Evolutionary conservation across 2,113 vertebrate genomes (phyloP), one percentile per base, ranked within the genome.

Genomic region (Peromyscus leucopus): DNA sequence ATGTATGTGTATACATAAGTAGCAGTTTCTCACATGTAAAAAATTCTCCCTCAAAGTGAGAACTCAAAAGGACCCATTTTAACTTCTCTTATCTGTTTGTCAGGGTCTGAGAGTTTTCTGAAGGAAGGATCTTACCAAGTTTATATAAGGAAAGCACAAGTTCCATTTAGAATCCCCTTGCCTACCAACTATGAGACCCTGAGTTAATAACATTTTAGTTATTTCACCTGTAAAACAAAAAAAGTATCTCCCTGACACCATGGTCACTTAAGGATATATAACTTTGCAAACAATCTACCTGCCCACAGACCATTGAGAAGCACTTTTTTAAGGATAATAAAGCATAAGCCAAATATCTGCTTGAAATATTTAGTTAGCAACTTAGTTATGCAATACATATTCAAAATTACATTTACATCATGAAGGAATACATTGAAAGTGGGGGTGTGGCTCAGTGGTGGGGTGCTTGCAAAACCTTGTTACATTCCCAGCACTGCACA

Each of bases 321-420:
- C 5, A 75, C 0, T 65, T 2, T 39, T 93, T 75, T 36, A 69
- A 69, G 51, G 4, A 61, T 42, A 1, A 89, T 11, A 10, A 36
- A 12, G 78, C 55, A 79, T 82, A 78, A 65, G 19, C 59, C 33
- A 76, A 90, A 42, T 55, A 55, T 92, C 71, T 80, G 83, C 21
- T 90, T 67, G 86, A 67, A 97, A 76, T 92, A 26, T 55, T 93
- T 85, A 74, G 16, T 48, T 94, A 63, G 71, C n/a, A 94, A 75
- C 39, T 83, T 84, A n/a, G 46, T 63, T 46, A 82, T n/a, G 19
- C 16, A n/a, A 57, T n/a, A 85, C 2, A 65, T 80, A 94, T 78
- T 89, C 31, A 69, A 87, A 87, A 36, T 69, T 89, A 26, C 48
- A 95, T 88, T 87, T 24, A 71, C 16, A 19, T 90, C 57, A 36